These are phyloP conservation scores for Ectemnius continuus DNA, from an alignment of 2,888 invertebrate genomes.

Conservation along the genomic window DNA sequence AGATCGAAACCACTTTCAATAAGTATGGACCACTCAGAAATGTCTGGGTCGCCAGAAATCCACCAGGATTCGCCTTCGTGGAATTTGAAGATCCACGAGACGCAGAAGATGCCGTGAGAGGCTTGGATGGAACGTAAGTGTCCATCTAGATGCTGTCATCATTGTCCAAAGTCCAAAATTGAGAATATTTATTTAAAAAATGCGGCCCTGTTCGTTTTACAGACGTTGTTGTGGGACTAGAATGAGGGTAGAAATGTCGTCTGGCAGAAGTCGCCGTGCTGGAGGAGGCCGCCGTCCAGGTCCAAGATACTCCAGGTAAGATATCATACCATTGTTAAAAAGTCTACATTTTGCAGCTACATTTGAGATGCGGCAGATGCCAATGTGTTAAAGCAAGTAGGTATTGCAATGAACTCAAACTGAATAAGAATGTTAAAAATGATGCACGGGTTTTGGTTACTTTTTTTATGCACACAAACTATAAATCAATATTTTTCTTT, in stretches of 20 bases:
- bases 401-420: constrained; percentile 63
- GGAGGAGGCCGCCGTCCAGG: constrained; percentile 79
- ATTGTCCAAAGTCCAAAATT: too few relatives aligned
- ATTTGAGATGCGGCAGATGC: constrained; percentile 60
- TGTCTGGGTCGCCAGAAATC: constrained; percentile 96
- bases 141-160: background rate
- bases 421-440: constrained; percentile 50
- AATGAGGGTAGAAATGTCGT: constrained; percentile 95
- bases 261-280: constrained; percentile 88
- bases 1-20: constrained; percentile 91
- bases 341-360: constrained; percentile 57
- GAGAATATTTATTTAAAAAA: background rate
- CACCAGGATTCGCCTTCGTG: constrained; percentile 94
- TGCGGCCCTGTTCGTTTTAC: constrained; percentile 49
- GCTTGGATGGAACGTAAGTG: constrained; percentile 90
- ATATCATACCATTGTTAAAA: constrained; percentile 22
- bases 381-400: constrained; percentile 65
- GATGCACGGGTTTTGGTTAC: constrained; percentile 56
- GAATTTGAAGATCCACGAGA: constrained; percentile 94
- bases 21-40: constrained; percentile 93
- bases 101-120: constrained; percentile 91
- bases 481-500: constrained; percentile 38
- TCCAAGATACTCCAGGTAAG: constrained; percentile 75
- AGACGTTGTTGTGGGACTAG: constrained; percentile 93
- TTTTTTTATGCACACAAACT: constrained; percentile 42